Conservation (phyloP, 2,113 vertebrate genomes). For the Alethe diademata region DNA sequence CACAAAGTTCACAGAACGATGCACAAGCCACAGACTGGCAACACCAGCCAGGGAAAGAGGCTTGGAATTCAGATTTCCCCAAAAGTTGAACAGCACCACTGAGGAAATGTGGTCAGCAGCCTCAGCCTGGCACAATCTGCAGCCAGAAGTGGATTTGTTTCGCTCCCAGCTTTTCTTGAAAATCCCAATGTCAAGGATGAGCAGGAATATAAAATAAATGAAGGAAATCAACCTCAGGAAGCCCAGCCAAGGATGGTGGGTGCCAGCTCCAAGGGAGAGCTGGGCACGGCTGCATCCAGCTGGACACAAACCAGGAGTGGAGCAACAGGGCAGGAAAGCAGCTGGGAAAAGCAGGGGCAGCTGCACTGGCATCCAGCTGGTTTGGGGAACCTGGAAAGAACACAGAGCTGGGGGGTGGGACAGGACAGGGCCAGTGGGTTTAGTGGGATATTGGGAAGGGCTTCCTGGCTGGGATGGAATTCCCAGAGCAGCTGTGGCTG, state of each 20-base stretch:
- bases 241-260: fast-evolving
- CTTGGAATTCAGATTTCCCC: background rate
- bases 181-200: background rate
- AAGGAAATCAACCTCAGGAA: background rate
- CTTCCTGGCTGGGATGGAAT: background rate
- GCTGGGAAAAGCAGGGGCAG: fast-evolving
- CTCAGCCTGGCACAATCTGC: background rate
- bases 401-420: background rate
- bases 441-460: background rate
- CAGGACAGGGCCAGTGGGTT: background rate
- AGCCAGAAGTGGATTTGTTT: background rate
- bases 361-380: fast-evolving
- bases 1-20: background rate
- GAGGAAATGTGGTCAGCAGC: background rate
- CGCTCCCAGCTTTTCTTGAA: background rate
- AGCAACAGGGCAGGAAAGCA: fast-evolving
- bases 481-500: background rate
- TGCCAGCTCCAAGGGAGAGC: background rate
- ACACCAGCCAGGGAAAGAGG: background rate
- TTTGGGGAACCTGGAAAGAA: fast-evolving
- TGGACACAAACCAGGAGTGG: background rate
- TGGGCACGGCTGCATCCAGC: background rate
- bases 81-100: background rate
- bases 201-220: background rate
- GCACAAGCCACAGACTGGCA: background rate